Evolutionary conservation across 2,797 vertebrate species (phyloP), one percentile per base, ranked within the genome.

Genomic region (Melanogrammus aeglefinus): DNA sequence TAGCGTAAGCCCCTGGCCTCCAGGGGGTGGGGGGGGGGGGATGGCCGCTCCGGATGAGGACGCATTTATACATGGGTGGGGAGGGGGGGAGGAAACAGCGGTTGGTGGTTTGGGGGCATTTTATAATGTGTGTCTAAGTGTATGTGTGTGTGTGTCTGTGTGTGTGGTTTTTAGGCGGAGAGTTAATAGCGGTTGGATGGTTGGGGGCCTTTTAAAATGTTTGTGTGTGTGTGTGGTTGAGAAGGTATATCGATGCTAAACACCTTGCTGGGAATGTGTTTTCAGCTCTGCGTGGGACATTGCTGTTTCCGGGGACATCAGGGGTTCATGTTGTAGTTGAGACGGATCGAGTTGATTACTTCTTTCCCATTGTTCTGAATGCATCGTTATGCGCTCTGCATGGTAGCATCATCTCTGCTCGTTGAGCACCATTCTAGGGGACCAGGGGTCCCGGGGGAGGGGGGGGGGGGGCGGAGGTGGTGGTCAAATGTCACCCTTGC

Each of bases 401-500:
- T 57, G n/a, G 51, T n/a, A 57, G n/a, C 51, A 57, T 18, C 51
- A 8, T 57, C 51, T 57, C 51, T 57, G 51, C 51, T n/a, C 21
- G 51, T 57, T 13, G 51, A 57, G 21, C 21, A 6, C 18, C 51
- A 21, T 57, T 57, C 51, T 57, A 6, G 18, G 18, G 51, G 4
- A 4, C 2, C 51, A n/a, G 47, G 16, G 47, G 80, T 71, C 66
- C 9, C n/a, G 51, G 14, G 5, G 39, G 71, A n/a, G 63, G 47
- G 31, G 77, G 75, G 76, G 79, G 9, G 24, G 78, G 78, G 75
- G 24, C 4, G 2, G 73, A 3, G 69, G 36, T 75, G 80, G 82
- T 86, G 83, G 86, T 88, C 80, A 84, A 82, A 86, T 89, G 89
- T 92, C 92, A 86, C 86, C 47, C 84, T 29, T 79, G 86, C 87